Percentiles rank a stretch among this genome's conserved stretches.
These are phyloP conservation scores for Troglohyphantes excavatus DNA, from an alignment of 2,888 invertebrate species.

Conservation along the genomic window DNA sequence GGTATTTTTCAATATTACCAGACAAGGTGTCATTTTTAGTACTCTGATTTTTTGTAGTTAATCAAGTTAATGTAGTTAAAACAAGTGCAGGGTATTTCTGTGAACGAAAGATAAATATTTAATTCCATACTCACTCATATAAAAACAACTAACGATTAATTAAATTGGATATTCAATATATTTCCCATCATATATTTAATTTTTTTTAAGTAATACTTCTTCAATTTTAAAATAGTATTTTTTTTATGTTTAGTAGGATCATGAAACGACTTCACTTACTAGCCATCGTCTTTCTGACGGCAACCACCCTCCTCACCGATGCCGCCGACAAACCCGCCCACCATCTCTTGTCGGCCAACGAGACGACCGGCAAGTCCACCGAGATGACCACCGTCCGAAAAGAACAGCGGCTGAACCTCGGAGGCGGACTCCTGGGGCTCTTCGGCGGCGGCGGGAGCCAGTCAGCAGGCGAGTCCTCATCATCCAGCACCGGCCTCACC, in stretches of 20 bases:
- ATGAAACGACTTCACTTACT: slow-evolving; percentile 28
- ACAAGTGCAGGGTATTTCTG: too few species aligned
- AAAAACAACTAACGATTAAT: too few species aligned
- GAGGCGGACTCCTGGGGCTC: slow-evolving; percentile 25
- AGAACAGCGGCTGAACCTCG: slow-evolving; percentile 56
- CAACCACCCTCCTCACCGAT: not conserved
- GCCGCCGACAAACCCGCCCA: slow-evolving; percentile 37
- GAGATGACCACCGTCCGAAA: slow-evolving; percentile 42
- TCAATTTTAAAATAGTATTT: too few species aligned
- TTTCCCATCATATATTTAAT: too few species aligned
- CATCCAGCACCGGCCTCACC: slow-evolving; percentile 24
- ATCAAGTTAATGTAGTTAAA: too few species aligned
- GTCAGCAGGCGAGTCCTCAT: not conserved
- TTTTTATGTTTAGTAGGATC: slow-evolving; percentile 20
- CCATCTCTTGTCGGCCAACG: slow-evolving; percentile 16
- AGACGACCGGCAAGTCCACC: slow-evolving; percentile 31
- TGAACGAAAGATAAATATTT: too few species aligned
- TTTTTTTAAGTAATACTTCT: too few species aligned
- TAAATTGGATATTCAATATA: too few species aligned
- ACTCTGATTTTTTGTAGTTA: too few species aligned
- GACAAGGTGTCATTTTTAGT: too few species aligned
- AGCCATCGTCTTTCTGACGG: slow-evolving; percentile 1
- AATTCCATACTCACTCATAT: too few species aligned
- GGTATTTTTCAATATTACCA: too few species aligned
- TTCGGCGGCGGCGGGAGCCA: not conserved